A percentile compares a stretch with the other conserved stretches of the same genome.
Evolutionary conservation across 2,113 vertebrate genomes (phyloP).

Genomic region (Eubucco bourcierii): DNA sequence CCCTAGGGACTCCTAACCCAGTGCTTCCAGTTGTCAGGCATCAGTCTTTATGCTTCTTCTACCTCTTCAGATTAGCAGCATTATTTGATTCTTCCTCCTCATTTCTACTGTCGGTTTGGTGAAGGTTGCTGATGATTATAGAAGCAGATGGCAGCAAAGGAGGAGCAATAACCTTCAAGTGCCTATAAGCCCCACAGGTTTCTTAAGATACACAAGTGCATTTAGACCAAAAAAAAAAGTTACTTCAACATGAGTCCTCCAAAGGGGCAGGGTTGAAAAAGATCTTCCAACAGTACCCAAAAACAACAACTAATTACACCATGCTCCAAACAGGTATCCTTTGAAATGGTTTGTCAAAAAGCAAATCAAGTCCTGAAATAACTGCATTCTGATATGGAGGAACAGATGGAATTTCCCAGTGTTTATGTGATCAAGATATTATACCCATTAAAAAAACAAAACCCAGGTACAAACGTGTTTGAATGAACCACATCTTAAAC

Average conservation of each 20-base stretch:
- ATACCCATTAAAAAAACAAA: not conserved
- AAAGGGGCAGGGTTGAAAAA: not conserved
- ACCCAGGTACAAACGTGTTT: not conserved
- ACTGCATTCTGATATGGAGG: not conserved
- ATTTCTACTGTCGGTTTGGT: not conserved
- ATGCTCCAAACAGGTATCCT: not conserved
- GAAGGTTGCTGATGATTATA: not conserved
- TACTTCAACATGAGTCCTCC: not conserved
- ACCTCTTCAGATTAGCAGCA: not conserved
- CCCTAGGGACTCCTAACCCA: not conserved
- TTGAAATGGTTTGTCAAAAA: not conserved
- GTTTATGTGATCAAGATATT: not conserved
- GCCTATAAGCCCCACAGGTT: not conserved
- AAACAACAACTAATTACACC: not conserved
- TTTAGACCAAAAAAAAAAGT: not conserved
- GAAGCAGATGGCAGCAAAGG: not conserved
- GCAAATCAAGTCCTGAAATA: not conserved
- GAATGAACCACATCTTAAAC: not conserved
- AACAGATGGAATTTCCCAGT: not conserved
- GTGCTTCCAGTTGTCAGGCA: not conserved
- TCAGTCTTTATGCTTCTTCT: not conserved
- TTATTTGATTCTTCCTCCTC: not conserved
- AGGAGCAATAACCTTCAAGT: not conserved
- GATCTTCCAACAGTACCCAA: not conserved
- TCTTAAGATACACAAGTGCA: fast-evolving